These are phyloP conservation scores for Proisotoma minuta DNA, from an alignment of 2,888 invertebrate species.

Conservation along the genomic window DNA sequence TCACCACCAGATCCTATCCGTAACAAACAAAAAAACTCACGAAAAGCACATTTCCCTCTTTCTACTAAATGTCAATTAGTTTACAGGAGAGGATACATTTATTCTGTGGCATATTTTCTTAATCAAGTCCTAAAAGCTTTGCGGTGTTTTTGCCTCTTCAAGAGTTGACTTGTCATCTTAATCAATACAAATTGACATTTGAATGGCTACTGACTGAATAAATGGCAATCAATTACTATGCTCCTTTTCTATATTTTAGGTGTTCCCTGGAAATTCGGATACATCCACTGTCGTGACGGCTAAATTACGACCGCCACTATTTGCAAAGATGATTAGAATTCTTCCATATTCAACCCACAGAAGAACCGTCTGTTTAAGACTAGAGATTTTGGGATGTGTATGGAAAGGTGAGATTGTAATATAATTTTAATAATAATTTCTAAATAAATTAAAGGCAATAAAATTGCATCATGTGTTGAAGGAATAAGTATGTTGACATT, in stretches of 20 bases:
- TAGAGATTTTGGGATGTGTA: conserved; percentile 74
- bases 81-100: not conserved
- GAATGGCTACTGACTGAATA: too few species aligned
- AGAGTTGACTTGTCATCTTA: too few species aligned
- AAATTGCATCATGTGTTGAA: too few species aligned
- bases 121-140: not conserved
- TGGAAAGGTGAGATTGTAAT: conserved; percentile 66
- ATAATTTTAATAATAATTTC: too few species aligned
- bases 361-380: conserved; percentile 73
- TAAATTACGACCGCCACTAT: conserved; percentile 67
- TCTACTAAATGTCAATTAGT: not conserved
- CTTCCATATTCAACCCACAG: conserved; percentile 73
- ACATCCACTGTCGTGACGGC: conserved; percentile 71
- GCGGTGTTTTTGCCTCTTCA: conserved; percentile 1
- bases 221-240: conserved; percentile 3
- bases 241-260: conserved; percentile 57
- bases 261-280: conserved; percentile 72
- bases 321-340: conserved; percentile 70
- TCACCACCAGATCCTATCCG: too few species aligned
- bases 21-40: too few species aligned
- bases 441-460: too few species aligned
- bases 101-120: not conserved
- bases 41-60: not conserved
- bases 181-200: too few species aligned
- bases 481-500: too few species aligned